Base-by-base conservation (phyloP, 2,888 invertebrate species). In the Caenorhabditis afra region DNA sequence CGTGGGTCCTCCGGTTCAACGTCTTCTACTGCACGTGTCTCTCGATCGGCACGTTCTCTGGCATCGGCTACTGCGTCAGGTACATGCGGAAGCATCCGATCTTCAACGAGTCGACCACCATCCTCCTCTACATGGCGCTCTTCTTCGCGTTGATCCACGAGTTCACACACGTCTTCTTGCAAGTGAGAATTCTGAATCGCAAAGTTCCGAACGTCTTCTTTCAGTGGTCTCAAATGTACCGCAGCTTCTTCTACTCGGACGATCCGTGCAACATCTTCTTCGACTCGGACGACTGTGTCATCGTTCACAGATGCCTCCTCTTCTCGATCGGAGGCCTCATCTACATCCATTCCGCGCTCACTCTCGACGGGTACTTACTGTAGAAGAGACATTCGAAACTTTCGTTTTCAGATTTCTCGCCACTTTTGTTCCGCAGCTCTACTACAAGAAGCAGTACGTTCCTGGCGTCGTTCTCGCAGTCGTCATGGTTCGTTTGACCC, bases 11-110 rank as follows among this genome's bases (percentile, higher is more conserved):
- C 7, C 50, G 70, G n/a, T 3, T 55, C 44, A 70, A 77, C 16
- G 55, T 77, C 47, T 45, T 77, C 65, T 77, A 77, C 52, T 71
- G 70, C 23, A 71, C 77, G 22, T n/a, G 70, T n/a, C 52, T 71
- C 12, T 61, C 77, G 8, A 44, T 53, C 16, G 65, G 50, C 4
- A 61, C 59, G 12, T 66, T 71, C n/a, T 8, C 52, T 20, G 70
- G 65, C 10, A 61, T 71, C 3, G 12, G 12, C 3, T 70, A 59
- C 23, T 70, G 77, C 50, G 22, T 66, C 3, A 37, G 45, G 5
- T 61, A 22, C 37, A 71, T 77, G 77, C 52, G 64, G 14, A 70
- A 66, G 35, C 70, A 71, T 41, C 77, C 77, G 49, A 77, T 77
- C 1, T 77, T 77, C 65, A 64, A 62, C 29, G 70, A 68, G 18